phyloP scores from a whole-genome alignment of 2,113 vertebrate genomes.

The Riparia riparia region DNA sequence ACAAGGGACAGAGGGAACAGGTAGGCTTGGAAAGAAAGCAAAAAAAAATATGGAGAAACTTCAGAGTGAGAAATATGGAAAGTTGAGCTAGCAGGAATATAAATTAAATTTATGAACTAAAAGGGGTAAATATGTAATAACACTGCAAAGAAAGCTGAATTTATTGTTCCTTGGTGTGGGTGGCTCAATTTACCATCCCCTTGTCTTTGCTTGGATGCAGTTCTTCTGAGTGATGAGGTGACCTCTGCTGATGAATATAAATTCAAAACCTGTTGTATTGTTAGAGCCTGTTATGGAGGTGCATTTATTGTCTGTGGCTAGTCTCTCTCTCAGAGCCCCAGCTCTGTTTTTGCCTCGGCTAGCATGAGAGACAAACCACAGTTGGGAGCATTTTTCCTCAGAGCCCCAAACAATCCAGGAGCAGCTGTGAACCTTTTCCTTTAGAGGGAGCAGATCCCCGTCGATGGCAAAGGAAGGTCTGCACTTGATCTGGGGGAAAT shows the following conservation, averaged over 20 bases:
- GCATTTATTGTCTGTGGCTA: background rate
- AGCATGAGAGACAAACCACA: no score
- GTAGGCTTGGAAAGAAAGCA: background rate
- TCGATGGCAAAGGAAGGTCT: no score
- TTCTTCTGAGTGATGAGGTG: slow-evolving; percentile 34
- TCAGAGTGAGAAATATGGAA: background rate
- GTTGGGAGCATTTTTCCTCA: no score
- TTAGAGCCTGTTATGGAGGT: background rate
- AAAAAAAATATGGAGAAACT: background rate
- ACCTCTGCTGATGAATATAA: slow-evolving; percentile 16
- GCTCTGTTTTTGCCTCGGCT: no score
- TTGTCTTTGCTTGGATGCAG: slow-evolving; percentile 18
- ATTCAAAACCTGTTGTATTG: background rate
- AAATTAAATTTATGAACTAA: slow-evolving; percentile 13
- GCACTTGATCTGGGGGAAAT: no score
- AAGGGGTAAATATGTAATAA: background rate
- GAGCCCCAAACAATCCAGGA: no score
- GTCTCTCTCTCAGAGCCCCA: no score
- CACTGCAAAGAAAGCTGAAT: background rate
- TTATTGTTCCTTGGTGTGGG: background rate
- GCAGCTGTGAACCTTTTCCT: no score
- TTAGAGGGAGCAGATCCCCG: no score
- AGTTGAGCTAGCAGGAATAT: background rate
- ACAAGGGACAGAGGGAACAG: background rate
- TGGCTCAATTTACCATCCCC: slow-evolving; percentile 23